phyloP scores from a whole-genome alignment of 1,140 invertebrate species.

The Thalassaphorura encarpata region DNA sequence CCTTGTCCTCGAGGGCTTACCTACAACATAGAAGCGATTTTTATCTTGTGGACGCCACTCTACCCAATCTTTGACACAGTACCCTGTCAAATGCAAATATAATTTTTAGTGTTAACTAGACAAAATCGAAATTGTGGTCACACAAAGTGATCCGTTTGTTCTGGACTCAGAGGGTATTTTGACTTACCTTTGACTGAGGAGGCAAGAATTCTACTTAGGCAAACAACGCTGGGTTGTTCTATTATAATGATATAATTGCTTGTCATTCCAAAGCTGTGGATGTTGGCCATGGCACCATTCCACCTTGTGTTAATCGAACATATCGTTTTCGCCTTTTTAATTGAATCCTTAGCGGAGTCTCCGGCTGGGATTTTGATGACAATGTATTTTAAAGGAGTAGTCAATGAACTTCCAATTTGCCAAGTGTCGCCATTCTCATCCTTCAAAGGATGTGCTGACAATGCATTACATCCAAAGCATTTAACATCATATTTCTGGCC shows the following conservation, averaged over 20 bases:
- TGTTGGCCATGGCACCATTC: not conserved
- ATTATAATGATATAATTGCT: constrained; percentile 23
- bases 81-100: not conserved
- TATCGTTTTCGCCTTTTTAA: constrained; percentile 14
- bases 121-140: too few relatives aligned
- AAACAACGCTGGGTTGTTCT: constrained; percentile 23
- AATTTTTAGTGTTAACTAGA: not conserved
- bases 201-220: constrained; percentile 15
- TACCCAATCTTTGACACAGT: constrained; percentile 2
- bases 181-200: not conserved
- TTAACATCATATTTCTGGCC: constrained; percentile 14
- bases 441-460: constrained; percentile 9
- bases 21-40: constrained; percentile 23
- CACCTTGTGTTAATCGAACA: constrained; percentile 2
- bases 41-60: constrained; percentile 19
- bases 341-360: not conserved
- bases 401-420: constrained; percentile 4
- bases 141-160: too few relatives aligned
- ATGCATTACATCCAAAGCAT: constrained; percentile 7
- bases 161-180: too few relatives aligned
- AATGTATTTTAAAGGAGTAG: constrained; percentile 9
- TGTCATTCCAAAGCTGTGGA: constrained; percentile 25
- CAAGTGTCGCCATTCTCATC: constrained; percentile 12
- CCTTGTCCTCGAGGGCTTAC: too few relatives aligned
- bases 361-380: constrained; percentile 12